Base-by-base conservation (phyloP, 2,113 vertebrate genomes). In the Accipiter virgatus region DNA sequence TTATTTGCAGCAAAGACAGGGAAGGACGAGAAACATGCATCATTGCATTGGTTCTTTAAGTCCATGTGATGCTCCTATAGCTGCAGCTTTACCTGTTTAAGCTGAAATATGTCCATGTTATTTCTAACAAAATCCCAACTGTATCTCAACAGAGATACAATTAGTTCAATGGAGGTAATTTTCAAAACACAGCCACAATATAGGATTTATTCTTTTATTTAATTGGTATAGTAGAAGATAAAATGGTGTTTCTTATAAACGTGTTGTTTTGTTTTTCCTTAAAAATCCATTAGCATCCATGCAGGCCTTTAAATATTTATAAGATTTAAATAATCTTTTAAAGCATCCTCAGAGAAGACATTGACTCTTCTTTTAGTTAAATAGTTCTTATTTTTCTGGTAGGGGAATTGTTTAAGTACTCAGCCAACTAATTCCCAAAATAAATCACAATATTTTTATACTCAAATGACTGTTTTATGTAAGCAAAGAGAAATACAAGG, bases 371-470 rank as follows among this genome's bases (percentile, higher is more conserved):
- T 62, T 84, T 91, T 22, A 79, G 66, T 89, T 94, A 95, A 87
- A 87, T 40, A 42, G 53, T 71, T 93, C 48, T 55, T 86, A 31
- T 85, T 96, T 90, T 81, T 85, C 74, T 87, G 56, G 52, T 80
- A 65, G 53, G 47, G 36, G 62, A 91, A 88, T 65, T 84, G 34
- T 81, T 94, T 87, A 93, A 89, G 27, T 53, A 72, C 15, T 93
- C 73, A 72, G 40, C 11, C 58, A 75, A 87, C 66, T 87, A 91
- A 95, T 91, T 87, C 83, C 34, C 43, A 21, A 79, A 40, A 72
- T 96, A 90, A 90, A 94, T 95, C 84, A 94, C 70, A 95, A 61
- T 85, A 84, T 93, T 97, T 94, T 88, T 72, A 61, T 56, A 68
- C 34, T 91, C 11, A 32, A 85, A 87, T 71, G 29, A 81, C 81